Percentiles rank a stretch among this genome's conserved stretches.
Conservation (phyloP, 2,797 vertebrate genomes). For the Mareca strepera region DNA sequence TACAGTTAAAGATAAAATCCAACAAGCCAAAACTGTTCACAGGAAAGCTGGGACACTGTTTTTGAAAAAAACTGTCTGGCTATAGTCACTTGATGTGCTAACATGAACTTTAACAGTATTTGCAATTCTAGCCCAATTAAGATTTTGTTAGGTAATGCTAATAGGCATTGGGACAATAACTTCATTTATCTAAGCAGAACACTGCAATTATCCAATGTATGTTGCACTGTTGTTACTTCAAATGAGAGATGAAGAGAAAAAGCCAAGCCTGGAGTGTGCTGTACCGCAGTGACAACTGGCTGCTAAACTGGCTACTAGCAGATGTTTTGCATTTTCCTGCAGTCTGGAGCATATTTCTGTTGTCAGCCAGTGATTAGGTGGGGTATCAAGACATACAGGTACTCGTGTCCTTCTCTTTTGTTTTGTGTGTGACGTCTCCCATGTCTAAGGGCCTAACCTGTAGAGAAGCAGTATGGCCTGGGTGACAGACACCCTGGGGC, state of each 20-base stretch:
- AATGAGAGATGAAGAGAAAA: neutral
- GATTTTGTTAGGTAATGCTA: slow-evolving; percentile 24
- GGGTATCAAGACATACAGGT: neutral
- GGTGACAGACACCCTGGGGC: neutral
- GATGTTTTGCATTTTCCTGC: neutral
- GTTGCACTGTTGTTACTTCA: neutral
- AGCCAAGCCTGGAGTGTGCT: neutral
- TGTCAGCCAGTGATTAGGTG: neutral
- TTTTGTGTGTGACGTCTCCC: neutral
- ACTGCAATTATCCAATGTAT: neutral
- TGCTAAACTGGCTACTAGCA: neutral
- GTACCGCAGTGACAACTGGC: neutral
- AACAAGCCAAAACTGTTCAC: neutral
- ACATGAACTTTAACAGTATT: neutral
- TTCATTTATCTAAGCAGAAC: neutral
- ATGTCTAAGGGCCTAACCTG: neutral
- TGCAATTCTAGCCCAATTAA: slow-evolving; percentile 20
- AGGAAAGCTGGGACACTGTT: neutral
- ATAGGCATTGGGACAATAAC: neutral
- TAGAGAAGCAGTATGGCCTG: neutral
- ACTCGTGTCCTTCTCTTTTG: neutral
- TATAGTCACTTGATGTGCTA: neutral
- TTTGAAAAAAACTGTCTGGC: neutral
- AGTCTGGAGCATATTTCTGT: neutral
- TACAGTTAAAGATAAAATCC: neutral